Conservation (phyloP, 2,888 invertebrate species). For the Erpobdella octoculata region DNA sequence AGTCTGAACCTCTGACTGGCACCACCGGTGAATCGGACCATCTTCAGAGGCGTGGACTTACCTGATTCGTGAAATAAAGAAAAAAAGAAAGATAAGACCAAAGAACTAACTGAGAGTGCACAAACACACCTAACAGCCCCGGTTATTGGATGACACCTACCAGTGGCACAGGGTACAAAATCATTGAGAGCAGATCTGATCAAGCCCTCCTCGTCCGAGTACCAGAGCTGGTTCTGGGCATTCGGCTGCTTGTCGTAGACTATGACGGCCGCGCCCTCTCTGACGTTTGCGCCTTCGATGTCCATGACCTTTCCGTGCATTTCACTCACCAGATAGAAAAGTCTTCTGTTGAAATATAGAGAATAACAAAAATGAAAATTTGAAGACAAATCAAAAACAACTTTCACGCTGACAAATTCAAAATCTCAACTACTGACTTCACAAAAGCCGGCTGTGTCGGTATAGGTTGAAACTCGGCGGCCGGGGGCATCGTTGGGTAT, state of each 20-base stretch:
- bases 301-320: constrained; percentile 24
- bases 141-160: too few species aligned
- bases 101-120: background rate
- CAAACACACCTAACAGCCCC: background rate
- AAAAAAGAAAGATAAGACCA: background rate
- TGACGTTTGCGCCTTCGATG: constrained; percentile 1
- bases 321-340: constrained; percentile 17
- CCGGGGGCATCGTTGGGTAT: background rate
- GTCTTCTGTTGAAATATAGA: background rate
- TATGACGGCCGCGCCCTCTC: constrained; percentile 19
- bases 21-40: constrained; percentile 13
- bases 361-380: background rate
- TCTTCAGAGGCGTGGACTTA: background rate
- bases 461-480: background rate
- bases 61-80: too few species aligned
- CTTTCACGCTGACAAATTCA: background rate
- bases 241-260: background rate
- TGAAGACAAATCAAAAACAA: background rate
- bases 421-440: background rate
- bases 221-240: constrained; percentile 29
- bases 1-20: constrained; percentile 17
- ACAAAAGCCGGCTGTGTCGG: background rate
- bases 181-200: constrained; percentile 29
- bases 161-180: constrained; percentile 23
- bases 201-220: constrained; percentile 28